Conservation (phyloP, 1,140 invertebrate genomes). For the Euglossa dilemma region DNA sequence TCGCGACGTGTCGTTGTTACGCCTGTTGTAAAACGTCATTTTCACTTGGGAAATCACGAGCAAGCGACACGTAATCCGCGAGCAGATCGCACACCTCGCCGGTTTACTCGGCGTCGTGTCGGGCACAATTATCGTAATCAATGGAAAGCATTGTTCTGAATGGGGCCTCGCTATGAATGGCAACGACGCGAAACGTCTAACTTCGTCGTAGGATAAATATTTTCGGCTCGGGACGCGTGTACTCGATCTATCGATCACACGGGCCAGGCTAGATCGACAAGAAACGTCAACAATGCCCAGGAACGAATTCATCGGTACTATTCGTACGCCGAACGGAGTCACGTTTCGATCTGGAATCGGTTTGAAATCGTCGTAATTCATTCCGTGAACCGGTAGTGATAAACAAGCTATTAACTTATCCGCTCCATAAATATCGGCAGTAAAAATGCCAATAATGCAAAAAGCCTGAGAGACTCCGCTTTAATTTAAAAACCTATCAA, state of each 20-base stretch:
- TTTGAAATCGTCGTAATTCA: no score
- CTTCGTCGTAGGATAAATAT: neutral
- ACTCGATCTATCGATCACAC: no score
- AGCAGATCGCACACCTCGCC: neutral
- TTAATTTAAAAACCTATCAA: neutral
- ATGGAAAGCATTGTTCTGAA: conserved; percentile 3
- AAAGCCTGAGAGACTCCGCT: neutral
- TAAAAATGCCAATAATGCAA: neutral
- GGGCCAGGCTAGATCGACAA: no score
- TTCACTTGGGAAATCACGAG: neutral
- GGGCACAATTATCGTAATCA: neutral
- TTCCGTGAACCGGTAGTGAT: no score
- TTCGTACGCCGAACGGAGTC: no score
- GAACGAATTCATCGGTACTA: neutral
- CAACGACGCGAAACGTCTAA: neutral
- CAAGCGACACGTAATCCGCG: neutral
- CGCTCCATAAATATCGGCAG: neutral
- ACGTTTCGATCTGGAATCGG: no score
- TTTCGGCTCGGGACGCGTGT: neutral
- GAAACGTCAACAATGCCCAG: neutral
- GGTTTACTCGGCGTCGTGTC: neutral
- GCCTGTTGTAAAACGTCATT: neutral
- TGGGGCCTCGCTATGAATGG: neutral
- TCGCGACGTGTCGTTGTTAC: neutral
- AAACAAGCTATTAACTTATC: neutral